phyloP scores from a whole-genome alignment of 2,113 vertebrate species.

The Phoenicopterus ruber region DNA sequence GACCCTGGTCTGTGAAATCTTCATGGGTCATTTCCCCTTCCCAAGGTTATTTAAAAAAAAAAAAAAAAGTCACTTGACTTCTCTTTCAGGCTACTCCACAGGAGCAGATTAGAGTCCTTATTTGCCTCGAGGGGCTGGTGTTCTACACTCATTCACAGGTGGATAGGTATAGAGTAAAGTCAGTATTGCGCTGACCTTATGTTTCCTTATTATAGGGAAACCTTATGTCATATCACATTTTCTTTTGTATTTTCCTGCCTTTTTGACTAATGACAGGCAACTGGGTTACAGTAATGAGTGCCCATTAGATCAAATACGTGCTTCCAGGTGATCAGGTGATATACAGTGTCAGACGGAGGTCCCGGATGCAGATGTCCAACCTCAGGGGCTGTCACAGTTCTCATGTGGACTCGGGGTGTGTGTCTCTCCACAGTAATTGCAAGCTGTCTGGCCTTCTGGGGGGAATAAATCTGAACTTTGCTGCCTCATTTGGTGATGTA shows the following conservation, averaged over 20 bases:
- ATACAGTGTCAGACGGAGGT: not conserved
- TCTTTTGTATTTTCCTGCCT: not conserved
- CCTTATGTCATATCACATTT: not conserved
- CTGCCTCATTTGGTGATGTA: not conserved
- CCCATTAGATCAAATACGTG: not conserved
- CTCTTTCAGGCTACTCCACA: not conserved
- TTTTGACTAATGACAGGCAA: not conserved
- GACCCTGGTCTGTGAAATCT: slow-evolving; percentile 18
- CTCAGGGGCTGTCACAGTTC: not conserved
- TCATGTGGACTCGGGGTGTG: accelerated
- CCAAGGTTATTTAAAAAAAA: not conserved
- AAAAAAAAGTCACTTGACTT: not conserved
- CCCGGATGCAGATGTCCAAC: not conserved
- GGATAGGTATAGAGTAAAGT: not conserved
- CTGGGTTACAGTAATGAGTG: not conserved
- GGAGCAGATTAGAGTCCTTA: not conserved
- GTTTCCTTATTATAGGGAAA: not conserved
- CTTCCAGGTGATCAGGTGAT: not conserved
- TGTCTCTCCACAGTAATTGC: not conserved
- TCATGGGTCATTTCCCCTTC: slow-evolving; percentile 41
- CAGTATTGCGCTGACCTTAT: not conserved
- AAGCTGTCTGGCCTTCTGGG: not conserved
- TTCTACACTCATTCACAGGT: not conserved
- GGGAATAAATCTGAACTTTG: not conserved
- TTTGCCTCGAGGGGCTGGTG: not conserved